Base-by-base conservation (phyloP, 1,140 invertebrate genomes). In the Drosophila pachea region DNA sequence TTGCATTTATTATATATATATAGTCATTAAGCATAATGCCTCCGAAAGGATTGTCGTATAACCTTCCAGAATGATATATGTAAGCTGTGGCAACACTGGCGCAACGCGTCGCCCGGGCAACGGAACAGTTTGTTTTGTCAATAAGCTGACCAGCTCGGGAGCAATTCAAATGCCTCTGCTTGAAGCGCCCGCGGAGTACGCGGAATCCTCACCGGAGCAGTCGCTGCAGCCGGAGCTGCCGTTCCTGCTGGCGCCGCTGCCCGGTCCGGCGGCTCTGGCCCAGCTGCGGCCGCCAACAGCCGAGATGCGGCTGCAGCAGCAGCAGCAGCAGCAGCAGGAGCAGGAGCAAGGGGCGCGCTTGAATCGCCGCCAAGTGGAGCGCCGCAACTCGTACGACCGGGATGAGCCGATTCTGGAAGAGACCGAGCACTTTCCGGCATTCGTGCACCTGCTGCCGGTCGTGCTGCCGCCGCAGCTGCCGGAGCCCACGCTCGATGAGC, bases 401-500 rank as follows among this genome's bases (percentile, higher is more conserved):
- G 87, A 88, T 58, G 60, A 88, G 38, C 65, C 79, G 31, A 62
- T 67, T 48, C 31, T 52, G 11, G 87, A 88, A 65, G 87, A 88
- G 58, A 73, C 64, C 0, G 79, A 88, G 16, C 71, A 88, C 40
- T 84, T 74, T 53, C 87, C 87, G 83, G 58, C 84, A 5, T 79
- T 83, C 45, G 86, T 87, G 7, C 78, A 89, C 12, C 89, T 92
- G 73, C 78, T 91, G 59, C 90, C 91, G 0, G 91, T 92, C 43
- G 90, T 91, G 7, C 89, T 92, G 69, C 92, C 92, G 2, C 91
- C 91, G 0, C 87, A 88, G 48, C 55, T 67, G 5, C 78, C 91
- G 6, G 92, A 93, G 72, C 89, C 91, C 29, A 92, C 91, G 11
- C 82, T 92, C 9, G 91, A 92, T 63, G 92, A 92, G 73, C 61